These are phyloP conservation scores for Chromobotia macracanthus DNA, from an alignment of 2,797 vertebrate genomes.

Conservation along the genomic window DNA sequence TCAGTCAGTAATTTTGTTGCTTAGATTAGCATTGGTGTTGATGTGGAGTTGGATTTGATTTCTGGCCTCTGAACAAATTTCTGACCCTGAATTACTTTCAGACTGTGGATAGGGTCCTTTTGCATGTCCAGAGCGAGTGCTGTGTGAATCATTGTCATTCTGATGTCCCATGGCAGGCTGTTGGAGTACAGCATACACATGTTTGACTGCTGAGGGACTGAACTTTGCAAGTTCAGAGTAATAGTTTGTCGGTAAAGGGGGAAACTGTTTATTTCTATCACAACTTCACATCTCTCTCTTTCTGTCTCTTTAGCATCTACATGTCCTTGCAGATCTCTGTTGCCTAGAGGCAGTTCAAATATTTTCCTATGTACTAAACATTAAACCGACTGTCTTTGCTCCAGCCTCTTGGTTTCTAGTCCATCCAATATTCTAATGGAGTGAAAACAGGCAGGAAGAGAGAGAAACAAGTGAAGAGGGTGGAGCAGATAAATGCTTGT, in stretches of 20 bases:
- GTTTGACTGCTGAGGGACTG: conserved; percentile 41
- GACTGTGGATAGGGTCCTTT: not conserved
- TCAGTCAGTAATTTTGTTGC: not conserved
- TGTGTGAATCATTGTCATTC: not conserved
- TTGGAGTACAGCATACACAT: conserved; percentile 47
- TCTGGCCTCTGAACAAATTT: conserved; percentile 8
- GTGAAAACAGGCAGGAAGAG: conserved; percentile 3
- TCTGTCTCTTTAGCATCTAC: conserved; percentile 20
- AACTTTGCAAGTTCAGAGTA: conserved; percentile 39
- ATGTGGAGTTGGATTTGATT: not conserved
- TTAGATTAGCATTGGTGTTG: not conserved
- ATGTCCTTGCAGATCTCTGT: conserved; percentile 59
- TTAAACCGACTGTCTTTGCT: not conserved
- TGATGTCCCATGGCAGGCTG: conserved; percentile 37
- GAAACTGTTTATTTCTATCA: conserved; percentile 45
- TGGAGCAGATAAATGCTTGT: conserved; percentile 62
- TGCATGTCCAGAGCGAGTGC: not conserved
- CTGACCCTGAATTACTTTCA: conserved; percentile 2
- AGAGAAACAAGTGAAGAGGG: conserved; percentile 41
- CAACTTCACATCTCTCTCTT: conserved; percentile 6
- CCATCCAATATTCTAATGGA: conserved; percentile 19
- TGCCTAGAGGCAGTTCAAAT: conserved; percentile 60
- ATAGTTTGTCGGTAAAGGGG: conserved; percentile 39
- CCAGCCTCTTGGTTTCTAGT: not conserved
- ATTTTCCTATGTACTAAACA: conserved; percentile 6